Conservation (phyloP, 2,797 vertebrate genomes). For the Falco columbarius region DNA sequence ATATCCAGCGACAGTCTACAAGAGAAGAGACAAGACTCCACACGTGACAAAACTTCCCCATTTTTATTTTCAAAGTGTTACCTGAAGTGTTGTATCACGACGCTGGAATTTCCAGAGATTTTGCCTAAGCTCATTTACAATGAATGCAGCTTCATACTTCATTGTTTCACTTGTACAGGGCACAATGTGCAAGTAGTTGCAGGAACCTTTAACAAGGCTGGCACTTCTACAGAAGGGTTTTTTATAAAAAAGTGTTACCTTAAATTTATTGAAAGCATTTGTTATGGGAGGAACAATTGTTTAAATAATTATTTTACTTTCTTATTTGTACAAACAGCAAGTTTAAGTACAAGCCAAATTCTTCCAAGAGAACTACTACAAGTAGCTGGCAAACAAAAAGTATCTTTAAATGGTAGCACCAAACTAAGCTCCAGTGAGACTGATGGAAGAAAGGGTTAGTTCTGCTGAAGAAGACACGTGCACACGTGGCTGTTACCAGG, state of each 20-base stretch:
- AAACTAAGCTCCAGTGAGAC: not conserved
- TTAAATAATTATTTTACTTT: not conserved
- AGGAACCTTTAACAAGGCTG: not conserved
- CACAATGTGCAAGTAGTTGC: not conserved
- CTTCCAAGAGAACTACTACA: not conserved
- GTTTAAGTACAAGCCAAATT: not conserved
- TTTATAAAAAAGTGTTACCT: accelerated
- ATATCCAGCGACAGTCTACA: slow-evolving; percentile 88
- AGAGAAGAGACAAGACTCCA: not conserved
- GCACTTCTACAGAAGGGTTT: not conserved
- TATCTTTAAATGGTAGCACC: not conserved
- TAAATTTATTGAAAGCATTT: not conserved
- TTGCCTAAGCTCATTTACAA: not conserved
- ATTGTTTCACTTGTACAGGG: not conserved
- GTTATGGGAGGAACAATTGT: not conserved
- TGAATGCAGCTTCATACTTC: not conserved
- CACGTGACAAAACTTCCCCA: not conserved
- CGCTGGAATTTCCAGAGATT: not conserved
- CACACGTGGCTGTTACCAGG: not conserved
- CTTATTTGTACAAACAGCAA: not conserved
- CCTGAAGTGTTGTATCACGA: not conserved
- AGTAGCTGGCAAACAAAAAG: not conserved
- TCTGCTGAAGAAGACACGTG: not conserved
- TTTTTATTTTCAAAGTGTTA: not conserved
- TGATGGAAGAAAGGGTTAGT: not conserved